A percentile compares a stretch with the other conserved stretches of the same genome.
Evolutionary conservation across 2,888 invertebrate genomes (phyloP).

Genomic region (Macaria liturata): DNA sequence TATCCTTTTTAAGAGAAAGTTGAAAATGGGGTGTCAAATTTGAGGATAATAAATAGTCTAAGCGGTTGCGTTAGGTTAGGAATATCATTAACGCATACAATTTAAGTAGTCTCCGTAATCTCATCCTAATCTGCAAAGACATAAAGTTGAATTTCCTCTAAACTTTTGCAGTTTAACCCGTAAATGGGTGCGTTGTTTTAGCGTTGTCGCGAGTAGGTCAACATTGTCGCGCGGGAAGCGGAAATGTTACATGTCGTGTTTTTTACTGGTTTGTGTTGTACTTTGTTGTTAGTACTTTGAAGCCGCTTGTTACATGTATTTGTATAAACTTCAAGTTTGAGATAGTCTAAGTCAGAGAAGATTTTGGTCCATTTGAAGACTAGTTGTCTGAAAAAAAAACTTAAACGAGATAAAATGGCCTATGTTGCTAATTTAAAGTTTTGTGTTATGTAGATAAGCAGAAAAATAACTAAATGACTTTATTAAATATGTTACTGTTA

Average conservation of each 20-base stretch:
- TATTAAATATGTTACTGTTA: no score
- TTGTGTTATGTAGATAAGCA: no score
- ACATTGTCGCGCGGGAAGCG: conserved; percentile 24
- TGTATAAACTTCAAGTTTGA: no score
- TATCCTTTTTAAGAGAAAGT: neutral
- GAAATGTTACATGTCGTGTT: conserved; percentile 21
- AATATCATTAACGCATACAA: conserved; percentile 36
- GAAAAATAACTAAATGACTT: no score
- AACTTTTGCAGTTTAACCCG: neutral
- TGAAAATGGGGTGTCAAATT: neutral
- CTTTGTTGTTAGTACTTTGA: neutral
- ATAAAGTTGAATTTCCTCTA: conserved; percentile 2
- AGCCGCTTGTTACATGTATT: neutral
- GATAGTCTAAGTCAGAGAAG: no score
- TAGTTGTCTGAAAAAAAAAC: no score
- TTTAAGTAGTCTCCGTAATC: neutral
- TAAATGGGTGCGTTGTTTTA: conserved; percentile 23
- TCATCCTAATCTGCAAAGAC: neutral
- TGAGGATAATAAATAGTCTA: conserved; percentile 11
- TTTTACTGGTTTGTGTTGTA: conserved; percentile 16
- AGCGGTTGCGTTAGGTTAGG: conserved; percentile 30
- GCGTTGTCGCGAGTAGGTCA: conserved; percentile 22
- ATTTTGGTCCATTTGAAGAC: no score
- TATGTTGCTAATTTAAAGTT: no score
- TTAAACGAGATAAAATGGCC: no score